Evolutionary conservation across 1,140 invertebrate genomes (phyloP).

Genomic region (Aphis craccivora): DNA sequence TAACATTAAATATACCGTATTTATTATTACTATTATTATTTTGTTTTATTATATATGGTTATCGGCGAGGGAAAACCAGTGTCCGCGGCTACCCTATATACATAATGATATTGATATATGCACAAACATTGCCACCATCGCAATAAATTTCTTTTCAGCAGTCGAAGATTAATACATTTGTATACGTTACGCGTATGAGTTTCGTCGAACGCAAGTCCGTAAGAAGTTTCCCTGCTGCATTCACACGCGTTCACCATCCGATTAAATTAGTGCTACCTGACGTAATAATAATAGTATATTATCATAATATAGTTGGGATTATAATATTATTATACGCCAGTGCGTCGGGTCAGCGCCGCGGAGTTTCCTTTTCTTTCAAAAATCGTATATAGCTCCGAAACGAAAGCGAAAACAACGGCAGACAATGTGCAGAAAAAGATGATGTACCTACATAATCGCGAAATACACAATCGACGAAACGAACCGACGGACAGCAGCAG

Average conservation of each 20-base stretch:
- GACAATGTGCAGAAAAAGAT: background rate
- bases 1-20: background rate
- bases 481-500: background rate
- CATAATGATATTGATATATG: background rate
- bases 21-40: background rate
- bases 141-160: background rate
- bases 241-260: background rate
- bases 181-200: background rate
- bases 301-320: background rate
- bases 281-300: constrained; percentile 16
- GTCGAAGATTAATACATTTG: background rate
- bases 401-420: constrained; percentile 12
- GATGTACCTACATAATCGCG: background rate
- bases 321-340: constrained; percentile 8
- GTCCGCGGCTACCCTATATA: background rate
- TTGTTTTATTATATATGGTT: background rate
- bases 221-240: background rate
- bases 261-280: background rate
- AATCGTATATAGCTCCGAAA: background rate
- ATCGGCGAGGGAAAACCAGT: background rate
- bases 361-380: background rate
- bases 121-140: background rate
- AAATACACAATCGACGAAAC: background rate
- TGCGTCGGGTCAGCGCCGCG: background rate
- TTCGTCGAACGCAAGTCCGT: background rate